Conservation (phyloP, 1,140 invertebrate genomes). For the Lepeophtheirus salmonis region DNA sequence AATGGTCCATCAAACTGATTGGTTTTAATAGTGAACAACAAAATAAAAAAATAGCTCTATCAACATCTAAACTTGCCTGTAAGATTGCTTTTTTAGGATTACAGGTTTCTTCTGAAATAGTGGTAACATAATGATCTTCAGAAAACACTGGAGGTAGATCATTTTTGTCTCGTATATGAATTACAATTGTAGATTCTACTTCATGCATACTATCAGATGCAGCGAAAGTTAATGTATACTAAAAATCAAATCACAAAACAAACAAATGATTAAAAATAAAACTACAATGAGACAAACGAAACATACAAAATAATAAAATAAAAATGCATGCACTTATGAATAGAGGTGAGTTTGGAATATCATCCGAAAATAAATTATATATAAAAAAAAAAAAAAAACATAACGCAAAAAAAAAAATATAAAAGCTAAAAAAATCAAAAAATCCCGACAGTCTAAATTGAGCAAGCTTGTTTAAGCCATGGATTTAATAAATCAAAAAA, state of each 20-base stretch:
- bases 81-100: constrained; percentile 20
- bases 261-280: constrained; percentile 20
- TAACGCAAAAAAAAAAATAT: constrained; percentile 21
- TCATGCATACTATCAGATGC: constrained; percentile 67
- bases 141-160: constrained; percentile 59
- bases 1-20: neutral
- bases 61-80: constrained; percentile 18
- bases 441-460: no score
- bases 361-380: constrained; percentile 11
- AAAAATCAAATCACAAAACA: constrained; percentile 20
- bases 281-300: constrained; percentile 29
- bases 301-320: constrained; percentile 60
- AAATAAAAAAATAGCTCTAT: no score
- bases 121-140: constrained; percentile 41
- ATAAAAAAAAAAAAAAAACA: constrained; percentile 20
- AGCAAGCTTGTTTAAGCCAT: no score
- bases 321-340: neutral
- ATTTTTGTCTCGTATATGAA: constrained; percentile 52
- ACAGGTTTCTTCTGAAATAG: constrained; percentile 43
- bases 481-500: no score
- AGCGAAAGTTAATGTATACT: constrained; percentile 68
- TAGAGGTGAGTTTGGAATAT: neutral
- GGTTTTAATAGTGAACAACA: no score
- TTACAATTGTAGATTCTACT: constrained; percentile 52
- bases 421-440: constrained; percentile 19